These are phyloP conservation scores for Temnothorax curvispinosus DNA, from an alignment of 1,140 invertebrate species.

Conservation along the genomic window DNA sequence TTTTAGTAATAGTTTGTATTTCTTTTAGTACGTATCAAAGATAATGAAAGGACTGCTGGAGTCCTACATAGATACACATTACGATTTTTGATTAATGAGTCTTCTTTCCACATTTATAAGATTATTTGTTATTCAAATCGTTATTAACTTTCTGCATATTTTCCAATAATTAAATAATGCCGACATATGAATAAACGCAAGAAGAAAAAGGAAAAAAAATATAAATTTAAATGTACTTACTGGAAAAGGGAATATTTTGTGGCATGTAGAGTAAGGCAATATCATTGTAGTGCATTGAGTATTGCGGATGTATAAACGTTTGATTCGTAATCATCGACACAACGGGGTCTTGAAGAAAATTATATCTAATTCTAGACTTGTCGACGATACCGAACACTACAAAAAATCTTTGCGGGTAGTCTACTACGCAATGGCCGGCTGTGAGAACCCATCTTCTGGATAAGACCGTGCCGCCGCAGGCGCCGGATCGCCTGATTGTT, in stretches of 20 bases:
- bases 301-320: background rate
- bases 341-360: background rate
- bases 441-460: conserved; percentile 8
- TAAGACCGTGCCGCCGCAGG: background rate
- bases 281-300: background rate
- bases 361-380: background rate
- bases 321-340: background rate
- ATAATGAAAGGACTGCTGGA: background rate
- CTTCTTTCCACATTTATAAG: background rate
- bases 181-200: background rate
- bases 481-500: background rate
- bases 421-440: background rate
- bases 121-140: background rate
- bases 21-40: background rate
- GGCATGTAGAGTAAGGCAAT: background rate
- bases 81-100: background rate
- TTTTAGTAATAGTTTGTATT: background rate
- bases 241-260: background rate
- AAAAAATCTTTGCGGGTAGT: background rate
- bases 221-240: background rate
- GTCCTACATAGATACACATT: background rate
- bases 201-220: background rate
- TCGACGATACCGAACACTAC: background rate
- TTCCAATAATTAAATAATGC: conserved; percentile 2
- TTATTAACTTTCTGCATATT: background rate